phyloP scores from a whole-genome alignment of 1,140 invertebrate species.

The Dreissena polymorpha region DNA sequence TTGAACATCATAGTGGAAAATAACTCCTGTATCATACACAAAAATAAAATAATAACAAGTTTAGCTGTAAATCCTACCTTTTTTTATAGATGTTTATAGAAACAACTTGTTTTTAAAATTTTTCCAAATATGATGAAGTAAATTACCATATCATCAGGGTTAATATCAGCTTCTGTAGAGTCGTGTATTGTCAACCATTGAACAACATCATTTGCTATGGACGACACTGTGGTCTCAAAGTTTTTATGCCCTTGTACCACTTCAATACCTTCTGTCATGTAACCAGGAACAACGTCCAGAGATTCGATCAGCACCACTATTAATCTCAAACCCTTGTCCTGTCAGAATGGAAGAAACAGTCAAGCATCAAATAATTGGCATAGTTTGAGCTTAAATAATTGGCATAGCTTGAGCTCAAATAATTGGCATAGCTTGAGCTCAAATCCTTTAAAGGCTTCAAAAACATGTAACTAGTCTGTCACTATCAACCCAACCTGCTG shows the following conservation, averaged over 20 bases:
- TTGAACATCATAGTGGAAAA: no score
- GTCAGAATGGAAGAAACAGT: background rate
- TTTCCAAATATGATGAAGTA: no score
- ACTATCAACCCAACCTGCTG: no score
- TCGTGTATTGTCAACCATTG: slow-evolving; percentile 5
- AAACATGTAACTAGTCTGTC: no score
- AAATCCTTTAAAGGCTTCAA: no score
- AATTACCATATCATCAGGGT: slow-evolving; percentile 1
- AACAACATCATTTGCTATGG: slow-evolving; percentile 4
- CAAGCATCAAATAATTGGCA: background rate
- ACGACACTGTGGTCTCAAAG: background rate
- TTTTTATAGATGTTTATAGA: background rate
- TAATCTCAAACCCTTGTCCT: slow-evolving; percentile 34
- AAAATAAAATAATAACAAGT: background rate
- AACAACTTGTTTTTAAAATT: no score
- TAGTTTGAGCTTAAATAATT: no score
- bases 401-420: no score
- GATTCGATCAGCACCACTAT: slow-evolving; percentile 31
- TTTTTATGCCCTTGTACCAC: background rate
- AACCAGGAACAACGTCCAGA: background rate
- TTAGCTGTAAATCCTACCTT: background rate
- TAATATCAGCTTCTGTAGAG: background rate
- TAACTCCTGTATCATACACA: background rate
- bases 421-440: no score
- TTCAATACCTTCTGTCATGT: slow-evolving; percentile 1